phyloP scores from a whole-genome alignment of 2,797 vertebrate genomes.

The Pristis pectinata region DNA sequence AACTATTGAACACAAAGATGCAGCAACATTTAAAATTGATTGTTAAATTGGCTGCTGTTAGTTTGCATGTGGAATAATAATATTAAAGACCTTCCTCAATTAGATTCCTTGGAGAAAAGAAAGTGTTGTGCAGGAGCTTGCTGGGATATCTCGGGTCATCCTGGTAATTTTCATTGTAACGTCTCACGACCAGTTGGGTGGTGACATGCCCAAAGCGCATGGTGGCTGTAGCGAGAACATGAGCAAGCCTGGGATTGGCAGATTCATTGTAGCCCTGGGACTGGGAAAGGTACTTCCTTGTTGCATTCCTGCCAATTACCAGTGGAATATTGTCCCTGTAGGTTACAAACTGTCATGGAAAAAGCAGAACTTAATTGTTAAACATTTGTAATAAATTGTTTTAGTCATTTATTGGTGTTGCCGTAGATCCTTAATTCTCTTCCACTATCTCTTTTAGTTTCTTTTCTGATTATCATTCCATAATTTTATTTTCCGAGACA shows the following conservation, averaged over 20 bases:
- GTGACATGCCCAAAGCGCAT: conserved; percentile 36
- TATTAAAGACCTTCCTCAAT: neutral
- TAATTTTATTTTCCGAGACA: neutral
- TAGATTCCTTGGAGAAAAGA: neutral
- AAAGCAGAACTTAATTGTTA: neutral
- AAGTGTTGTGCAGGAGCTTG: neutral
- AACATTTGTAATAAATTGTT: neutral
- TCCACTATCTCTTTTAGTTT: neutral
- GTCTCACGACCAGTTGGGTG: neutral
- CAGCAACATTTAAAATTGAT: neutral
- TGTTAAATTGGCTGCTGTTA: neutral
- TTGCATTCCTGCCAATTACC: conserved; percentile 18
- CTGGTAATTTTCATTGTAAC: conserved; percentile 25
- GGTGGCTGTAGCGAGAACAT: conserved; percentile 14
- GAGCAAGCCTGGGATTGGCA: conserved; percentile 8
- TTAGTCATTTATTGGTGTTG: neutral
- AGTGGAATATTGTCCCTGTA: conserved; percentile 32
- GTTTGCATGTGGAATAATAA: neutral
- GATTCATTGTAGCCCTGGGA: conserved; percentile 1
- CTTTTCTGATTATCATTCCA: neutral
- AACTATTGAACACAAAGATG: neutral
- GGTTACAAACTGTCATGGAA: conserved; percentile 27
- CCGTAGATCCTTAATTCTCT: neutral
- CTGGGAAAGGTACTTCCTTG: neutral
- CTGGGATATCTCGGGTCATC: neutral